phyloP scores from a whole-genome alignment of 2,113 vertebrate genomes.

The Leptocoma aspasia region DNA sequence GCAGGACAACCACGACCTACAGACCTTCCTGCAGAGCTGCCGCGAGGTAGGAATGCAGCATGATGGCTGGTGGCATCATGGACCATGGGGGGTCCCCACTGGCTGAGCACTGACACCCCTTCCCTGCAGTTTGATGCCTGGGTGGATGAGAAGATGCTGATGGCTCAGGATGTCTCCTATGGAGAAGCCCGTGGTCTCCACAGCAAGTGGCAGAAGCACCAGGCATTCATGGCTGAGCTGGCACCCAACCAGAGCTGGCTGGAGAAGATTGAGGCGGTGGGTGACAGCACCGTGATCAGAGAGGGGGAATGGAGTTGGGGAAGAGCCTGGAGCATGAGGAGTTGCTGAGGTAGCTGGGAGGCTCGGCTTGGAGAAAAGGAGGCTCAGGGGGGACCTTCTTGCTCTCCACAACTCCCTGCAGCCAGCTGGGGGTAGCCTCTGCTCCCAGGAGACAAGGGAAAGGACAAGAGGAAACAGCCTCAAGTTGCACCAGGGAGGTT shows the following conservation, averaged over 20 bases:
- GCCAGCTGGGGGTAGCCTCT: not conserved
- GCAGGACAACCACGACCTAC: slow-evolving; percentile 87
- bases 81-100: rapidly evolving
- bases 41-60: slow-evolving; percentile 81
- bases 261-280: slow-evolving; percentile 84
- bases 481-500: not conserved
- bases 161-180: slow-evolving; percentile 88
- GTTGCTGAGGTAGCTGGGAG: not conserved
- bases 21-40: slow-evolving; percentile 91
- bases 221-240: slow-evolving; percentile 92
- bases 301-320: not conserved
- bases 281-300: rapidly evolving
- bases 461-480: not conserved
- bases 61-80: rapidly evolving
- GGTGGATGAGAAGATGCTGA: slow-evolving; percentile 98
- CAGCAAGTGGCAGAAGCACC: slow-evolving; percentile 94
- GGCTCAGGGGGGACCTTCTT: not conserved
- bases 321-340: not conserved
- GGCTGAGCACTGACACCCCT: not conserved
- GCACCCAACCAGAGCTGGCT: slow-evolving; percentile 89
- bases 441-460: not conserved
- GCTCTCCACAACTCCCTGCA: not conserved
- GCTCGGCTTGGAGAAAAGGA: not conserved
- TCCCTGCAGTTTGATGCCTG: slow-evolving; percentile 83
- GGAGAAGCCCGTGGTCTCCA: slow-evolving; percentile 88